Percentiles rank a stretch among this genome's conserved stretches.
Conservation (phyloP, 2,797 vertebrate species). For the Protonibea diacanthus region DNA sequence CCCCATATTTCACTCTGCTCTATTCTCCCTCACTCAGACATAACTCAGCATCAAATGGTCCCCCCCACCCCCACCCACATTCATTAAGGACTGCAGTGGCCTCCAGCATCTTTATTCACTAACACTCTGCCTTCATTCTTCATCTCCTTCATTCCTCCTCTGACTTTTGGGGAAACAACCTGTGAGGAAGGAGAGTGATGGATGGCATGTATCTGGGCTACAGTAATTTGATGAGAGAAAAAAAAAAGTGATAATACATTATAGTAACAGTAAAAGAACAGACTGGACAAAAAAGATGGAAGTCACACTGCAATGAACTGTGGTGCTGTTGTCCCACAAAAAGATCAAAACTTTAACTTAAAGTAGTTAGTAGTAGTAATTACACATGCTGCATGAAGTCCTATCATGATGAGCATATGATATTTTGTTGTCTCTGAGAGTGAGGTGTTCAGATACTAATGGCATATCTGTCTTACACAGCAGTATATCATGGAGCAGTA, state of each 20-base stretch:
- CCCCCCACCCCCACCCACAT: slow-evolving; percentile 14
- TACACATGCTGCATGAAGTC: too few relatives aligned
- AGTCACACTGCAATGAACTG: not conserved
- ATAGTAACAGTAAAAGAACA: not conserved
- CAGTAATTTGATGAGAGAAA: slow-evolving; percentile 26
- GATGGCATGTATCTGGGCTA: slow-evolving; percentile 24
- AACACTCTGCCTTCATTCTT: slow-evolving; percentile 32
- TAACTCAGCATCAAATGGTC: slow-evolving; percentile 33
- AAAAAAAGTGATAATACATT: slow-evolving; percentile 18
- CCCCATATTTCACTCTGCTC: slow-evolving; percentile 57
- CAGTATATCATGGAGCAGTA: too few relatives aligned
- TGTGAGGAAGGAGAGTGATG: slow-evolving; percentile 36
- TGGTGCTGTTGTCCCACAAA: not conserved
- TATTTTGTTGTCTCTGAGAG: too few relatives aligned
- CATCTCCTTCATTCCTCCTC: slow-evolving; percentile 37
- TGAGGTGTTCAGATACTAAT: too few relatives aligned
- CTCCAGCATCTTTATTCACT: slow-evolving; percentile 50
- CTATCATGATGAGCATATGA: too few relatives aligned
- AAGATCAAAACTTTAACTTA: too few relatives aligned
- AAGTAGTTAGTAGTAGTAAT: too few relatives aligned
- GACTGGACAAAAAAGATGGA: not conserved
- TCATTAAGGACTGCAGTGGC: slow-evolving; percentile 36
- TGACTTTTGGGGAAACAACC: slow-evolving; percentile 35
- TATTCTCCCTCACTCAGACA: slow-evolving; percentile 47
- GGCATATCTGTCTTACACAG: too few relatives aligned